Evolutionary conservation across 2,113 vertebrate species (phyloP), one percentile per base, ranked within the genome.

Genomic region (Strigops habroptila): DNA sequence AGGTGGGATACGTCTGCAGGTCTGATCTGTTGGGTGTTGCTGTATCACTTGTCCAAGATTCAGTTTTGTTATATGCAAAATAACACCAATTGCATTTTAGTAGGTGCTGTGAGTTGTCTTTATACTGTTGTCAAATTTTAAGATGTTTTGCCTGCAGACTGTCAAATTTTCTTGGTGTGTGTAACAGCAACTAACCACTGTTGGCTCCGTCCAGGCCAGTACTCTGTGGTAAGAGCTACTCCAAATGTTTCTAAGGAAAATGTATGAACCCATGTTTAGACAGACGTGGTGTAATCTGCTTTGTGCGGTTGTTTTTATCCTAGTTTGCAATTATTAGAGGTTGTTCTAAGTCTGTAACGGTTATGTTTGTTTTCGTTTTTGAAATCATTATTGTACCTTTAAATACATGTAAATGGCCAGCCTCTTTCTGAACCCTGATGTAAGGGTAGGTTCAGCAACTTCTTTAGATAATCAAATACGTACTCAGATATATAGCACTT

Each of bases 101-200:
- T 39, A 43, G 18, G 10, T 89, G 13, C 22, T 43, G 3, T 44
- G 39, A 79, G 27, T 60, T 0, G 0, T 41, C 55, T 68, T 67
- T 52, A 9, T 64, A 18, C 60, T 71, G 84, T 82, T 37, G 18
- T 64, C 35, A 88, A 37, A 31, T 69, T 94, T n/a, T 83, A 41
- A 78, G 37, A 8, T 55, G 35, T 51, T 94, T 82, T 87, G 33
- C 16, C 17, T 68, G 10, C n/a, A 65, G 28, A 37, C 12, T 43
- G 33, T 46, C 25, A 33, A 30, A 60, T 68, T 87, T 78, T 48
- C 35, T 70, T 43, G 19, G 30, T 43, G 24, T 75, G 8, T 1
- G 3, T 31, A 18, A 24, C 1, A 9, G 52, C 46, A 35, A 8
- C 19, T 41, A 17, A 48, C 9, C 3, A 4, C 13, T 4, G 1